A percentile compares a stretch with the other conserved stretches of the same genome.
phyloP scores from a whole-genome alignment of 1,140 invertebrate genomes.

The Sinonovacula constricta region DNA sequence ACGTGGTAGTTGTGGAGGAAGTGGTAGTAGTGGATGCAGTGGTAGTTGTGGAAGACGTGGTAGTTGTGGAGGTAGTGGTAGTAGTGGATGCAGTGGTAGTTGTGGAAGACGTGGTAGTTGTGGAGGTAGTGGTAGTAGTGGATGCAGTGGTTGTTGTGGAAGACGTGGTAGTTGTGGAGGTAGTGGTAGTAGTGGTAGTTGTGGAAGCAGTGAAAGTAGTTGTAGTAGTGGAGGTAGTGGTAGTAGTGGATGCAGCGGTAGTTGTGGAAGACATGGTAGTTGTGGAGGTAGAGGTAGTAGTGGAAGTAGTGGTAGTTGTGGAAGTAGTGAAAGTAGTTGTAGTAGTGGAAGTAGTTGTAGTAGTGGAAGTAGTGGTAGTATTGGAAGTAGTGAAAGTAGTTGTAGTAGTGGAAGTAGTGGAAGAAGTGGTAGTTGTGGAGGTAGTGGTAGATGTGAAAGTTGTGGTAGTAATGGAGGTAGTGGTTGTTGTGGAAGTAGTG shows the following conservation, averaged over 20 bases:
- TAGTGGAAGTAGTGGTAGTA: no score
- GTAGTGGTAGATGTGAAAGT: constrained; percentile 8
- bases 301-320: no score
- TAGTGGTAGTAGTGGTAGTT: constrained; percentile 5
- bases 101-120: background rate
- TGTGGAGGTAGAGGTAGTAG: background rate
- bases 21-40: constrained; percentile 6
- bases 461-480: constrained; percentile 11
- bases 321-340: no score
- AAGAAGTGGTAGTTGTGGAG: constrained; percentile 8
- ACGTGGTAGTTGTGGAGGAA: constrained; percentile 8
- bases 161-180: constrained; percentile 4
- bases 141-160: background rate
- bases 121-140: constrained; percentile 11
- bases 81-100: background rate
- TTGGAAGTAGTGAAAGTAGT: constrained; percentile 10
- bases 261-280: constrained; percentile 8
- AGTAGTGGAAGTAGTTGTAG: no score
- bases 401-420: constrained; percentile 13
- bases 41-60: no score
- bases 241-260: constrained; percentile 4
- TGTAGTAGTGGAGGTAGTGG: constrained; percentile 11
- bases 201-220: constrained; percentile 8
- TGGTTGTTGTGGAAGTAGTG: constrained; percentile 6
- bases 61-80: background rate